A percentile compares a stretch with the other conserved stretches of the same genome.
Conservation (phyloP, 2,888 invertebrate species). For the Oscheius sp. region DNA sequence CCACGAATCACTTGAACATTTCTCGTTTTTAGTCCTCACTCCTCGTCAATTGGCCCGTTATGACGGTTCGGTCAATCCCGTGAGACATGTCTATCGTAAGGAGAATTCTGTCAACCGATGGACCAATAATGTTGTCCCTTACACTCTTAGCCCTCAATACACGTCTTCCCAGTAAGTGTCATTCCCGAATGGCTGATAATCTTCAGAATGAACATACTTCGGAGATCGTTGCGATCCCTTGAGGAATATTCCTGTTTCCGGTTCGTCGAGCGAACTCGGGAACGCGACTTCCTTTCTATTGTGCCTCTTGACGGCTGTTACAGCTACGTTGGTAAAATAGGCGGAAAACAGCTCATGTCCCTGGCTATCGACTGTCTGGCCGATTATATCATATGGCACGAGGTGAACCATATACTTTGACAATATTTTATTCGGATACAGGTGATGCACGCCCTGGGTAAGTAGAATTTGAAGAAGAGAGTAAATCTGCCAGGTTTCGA, state of each 20-base stretch:
- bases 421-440: neutral
- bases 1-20: conserved; percentile 14
- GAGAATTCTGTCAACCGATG: conserved; percentile 54
- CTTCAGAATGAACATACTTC: conserved; percentile 50
- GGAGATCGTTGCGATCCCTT: conserved; percentile 52
- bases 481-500: no score
- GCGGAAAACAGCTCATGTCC: conserved; percentile 55
- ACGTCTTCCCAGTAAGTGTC: conserved; percentile 51
- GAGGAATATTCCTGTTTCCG: conserved; percentile 63
- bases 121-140: conserved; percentile 62
- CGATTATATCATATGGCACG: conserved; percentile 66
- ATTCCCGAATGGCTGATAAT: neutral
- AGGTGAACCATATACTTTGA: conserved; percentile 33
- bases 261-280: conserved; percentile 54
- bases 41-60: conserved; percentile 56
- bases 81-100: conserved; percentile 52
- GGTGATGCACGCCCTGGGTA: conserved; percentile 59
- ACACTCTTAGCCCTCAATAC: conserved; percentile 58
- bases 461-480: no score
- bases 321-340: conserved; percentile 66
- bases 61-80: conserved; percentile 32
- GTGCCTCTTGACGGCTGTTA: conserved; percentile 67
- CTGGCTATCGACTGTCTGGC: conserved; percentile 61
- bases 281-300: conserved; percentile 62
- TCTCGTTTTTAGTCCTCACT: conserved; percentile 53